Evolutionary conservation across 2,888 invertebrate species (phyloP).

Genomic region (Frankliniella intonsa): DNA sequence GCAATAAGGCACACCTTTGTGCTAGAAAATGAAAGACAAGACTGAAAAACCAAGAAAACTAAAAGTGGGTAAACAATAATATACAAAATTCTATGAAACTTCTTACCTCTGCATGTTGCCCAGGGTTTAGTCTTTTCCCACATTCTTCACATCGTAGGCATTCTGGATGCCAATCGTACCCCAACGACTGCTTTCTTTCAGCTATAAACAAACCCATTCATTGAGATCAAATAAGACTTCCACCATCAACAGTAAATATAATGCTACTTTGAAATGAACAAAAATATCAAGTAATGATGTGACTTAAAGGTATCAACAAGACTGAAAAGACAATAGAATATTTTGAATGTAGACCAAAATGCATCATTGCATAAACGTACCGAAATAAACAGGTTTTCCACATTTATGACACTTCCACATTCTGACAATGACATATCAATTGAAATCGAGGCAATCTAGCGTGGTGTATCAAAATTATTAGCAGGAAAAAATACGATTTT

Average conservation of each 20-base stretch:
- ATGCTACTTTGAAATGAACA: constrained; percentile 17
- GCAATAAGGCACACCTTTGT: constrained; percentile 79
- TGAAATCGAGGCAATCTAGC: too few relatives aligned
- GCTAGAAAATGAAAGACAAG: constrained; percentile 45
- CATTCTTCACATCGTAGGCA: constrained; percentile 79
- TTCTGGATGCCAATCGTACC: constrained; percentile 82
- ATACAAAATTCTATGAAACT: constrained; percentile 30
- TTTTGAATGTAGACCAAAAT: not conserved
- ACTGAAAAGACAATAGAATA: not conserved
- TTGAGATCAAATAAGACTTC: not conserved
- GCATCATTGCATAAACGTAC: constrained; percentile 48
- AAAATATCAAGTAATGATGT: not conserved
- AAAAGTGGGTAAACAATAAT: constrained; percentile 29
- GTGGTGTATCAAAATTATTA: too few relatives aligned
- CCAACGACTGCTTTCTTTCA: constrained; percentile 78
- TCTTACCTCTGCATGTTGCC: constrained; percentile 73
- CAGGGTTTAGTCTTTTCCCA: constrained; percentile 73
- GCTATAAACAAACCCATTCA: constrained; percentile 52
- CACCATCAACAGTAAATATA: constrained; percentile 1
- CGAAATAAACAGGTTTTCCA: constrained; percentile 74
- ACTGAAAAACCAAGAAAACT: constrained; percentile 45
- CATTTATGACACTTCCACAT: constrained; percentile 84
- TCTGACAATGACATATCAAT: constrained; percentile 16
- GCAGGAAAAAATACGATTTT: too few relatives aligned
- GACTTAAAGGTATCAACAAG: not conserved